Evolutionary conservation across 2,113 vertebrate genomes (phyloP), one percentile per base, ranked within the genome.

Genomic region (Anas platyrhynchos): DNA sequence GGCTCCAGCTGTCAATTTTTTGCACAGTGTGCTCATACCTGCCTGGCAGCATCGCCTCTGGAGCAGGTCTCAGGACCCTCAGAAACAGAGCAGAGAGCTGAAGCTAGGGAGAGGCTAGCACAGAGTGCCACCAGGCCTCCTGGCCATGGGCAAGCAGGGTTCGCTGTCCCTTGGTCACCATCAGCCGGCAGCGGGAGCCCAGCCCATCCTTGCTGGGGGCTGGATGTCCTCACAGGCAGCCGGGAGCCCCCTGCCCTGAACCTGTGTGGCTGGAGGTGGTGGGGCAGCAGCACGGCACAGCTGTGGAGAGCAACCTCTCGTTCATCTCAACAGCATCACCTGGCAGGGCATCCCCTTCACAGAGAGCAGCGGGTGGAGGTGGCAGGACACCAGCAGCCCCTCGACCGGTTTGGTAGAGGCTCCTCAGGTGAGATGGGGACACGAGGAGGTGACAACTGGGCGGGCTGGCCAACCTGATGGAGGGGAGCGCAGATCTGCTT

Each of bases 171-270:
- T 43, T 61, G 58, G 48, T 5, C 58, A 43, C 11, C 11, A 31
- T 11, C 54, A 93, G 50, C 32, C 38, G 26, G 27, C 4, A 5
- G 3, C 26, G n/a, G 72, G n/a, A 78, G n/a, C 44, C 36, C 29
- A 23, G 4, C 38, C 41, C 29, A 23, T 3, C 38, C 41, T 22
- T 63, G 68, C 61, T 83, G 80, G 81, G 65, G 26, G 16, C 55
- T 91, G 89, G 4, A 46, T 0, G 0, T 52, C n/a, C 74, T 54
- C 38, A 44, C 3, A 29, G 52, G 34, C 46, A 83, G 32, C 43
- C 71, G 29, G 0, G 0, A 52, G 79, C 34, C 11, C 38, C 17
- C 54, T 38, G 52, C 15, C 54, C 16, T 0, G 0, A 20, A 3
- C 32, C 46, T 18, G 32, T 25, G 7, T 22, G 72, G 58, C 38